Evolutionary conservation across 2,113 vertebrate species (phyloP), one percentile per base, ranked within the genome.

Genomic region (Cebus imitator): DNA sequence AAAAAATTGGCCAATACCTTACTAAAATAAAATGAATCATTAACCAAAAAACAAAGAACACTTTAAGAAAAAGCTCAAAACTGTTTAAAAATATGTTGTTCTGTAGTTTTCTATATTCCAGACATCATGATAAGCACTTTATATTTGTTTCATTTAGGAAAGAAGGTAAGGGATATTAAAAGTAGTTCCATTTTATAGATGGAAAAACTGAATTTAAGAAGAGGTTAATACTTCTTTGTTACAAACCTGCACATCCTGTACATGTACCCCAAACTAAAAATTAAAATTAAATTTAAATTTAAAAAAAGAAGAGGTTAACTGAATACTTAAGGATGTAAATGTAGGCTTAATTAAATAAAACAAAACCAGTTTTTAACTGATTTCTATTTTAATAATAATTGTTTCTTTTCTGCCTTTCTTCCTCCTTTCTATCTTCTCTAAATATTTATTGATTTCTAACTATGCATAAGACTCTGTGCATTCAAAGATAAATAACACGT

Each of bases 341-440:
- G 3, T 70, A 91, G 78, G n/a, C 91, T 87, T 82, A 96, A 93
- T 87, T 91, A 82, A 82, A 87, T 58, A 70, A 68, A 91, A 70
- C 37, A 64, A 92, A 87, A 35, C 5, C 45, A 84, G 18, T 58
- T 94, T 58, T 96, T 94, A 84, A 76, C 20, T 68, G 43, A 85
- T 78, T 52, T 86, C 50, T 87, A 21, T 73, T 61, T 25, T 58
- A 52, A 68, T 82, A 23, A 50, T 72, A 76, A 70, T 85, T 45
- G 0, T 52, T 78, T n/a, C 5, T 17, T 45, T 35, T 27, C 48
- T 48, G 7, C 66, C 58, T 64, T 80, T 7, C 32, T 88, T 57
- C 52, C 48, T 45, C 8, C 79, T 80, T 70, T 79, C 6, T 73
- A 35, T 37, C 8, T 32, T 50, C 17, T 20, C 7, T 76, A 88